phyloP scores from a whole-genome alignment of 1,140 invertebrate species.

The Adelges cooleyi region DNA sequence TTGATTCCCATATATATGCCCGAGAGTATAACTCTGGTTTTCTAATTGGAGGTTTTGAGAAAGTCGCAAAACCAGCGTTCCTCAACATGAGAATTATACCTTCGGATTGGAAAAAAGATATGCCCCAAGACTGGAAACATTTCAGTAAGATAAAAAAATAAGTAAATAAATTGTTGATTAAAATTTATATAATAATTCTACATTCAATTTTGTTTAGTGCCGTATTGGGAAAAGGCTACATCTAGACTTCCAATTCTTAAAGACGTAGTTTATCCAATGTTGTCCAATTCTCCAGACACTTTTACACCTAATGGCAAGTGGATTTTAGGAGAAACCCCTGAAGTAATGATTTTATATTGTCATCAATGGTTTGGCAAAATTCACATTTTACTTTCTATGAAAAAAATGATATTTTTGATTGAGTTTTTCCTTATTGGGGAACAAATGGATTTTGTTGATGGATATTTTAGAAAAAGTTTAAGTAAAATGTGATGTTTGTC shows the following conservation, averaged over 20 bases:
- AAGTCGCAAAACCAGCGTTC: slow-evolving; percentile 52
- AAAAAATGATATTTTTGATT: too few relatives aligned
- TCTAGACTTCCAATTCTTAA: slow-evolving; percentile 53
- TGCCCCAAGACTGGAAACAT: slow-evolving; percentile 50
- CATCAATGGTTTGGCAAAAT: too few relatives aligned
- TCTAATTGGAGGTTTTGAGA: slow-evolving; percentile 56
- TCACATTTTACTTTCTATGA: too few relatives aligned
- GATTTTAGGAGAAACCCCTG: slow-evolving; percentile 60
- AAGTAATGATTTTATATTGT: slow-evolving; percentile 47
- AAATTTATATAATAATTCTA: background rate
- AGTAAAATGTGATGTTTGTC: background rate
- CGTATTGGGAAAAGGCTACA: slow-evolving; percentile 49
- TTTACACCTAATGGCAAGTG: slow-evolving; percentile 62
- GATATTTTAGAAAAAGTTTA: too few relatives aligned
- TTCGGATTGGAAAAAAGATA: slow-evolving; percentile 45
- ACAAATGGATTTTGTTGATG: too few relatives aligned
- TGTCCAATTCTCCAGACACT: slow-evolving; percentile 60
- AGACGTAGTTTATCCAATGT: slow-evolving; percentile 43
- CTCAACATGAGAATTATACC: slow-evolving; percentile 44
- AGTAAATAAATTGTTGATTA: background rate
- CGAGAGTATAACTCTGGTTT: slow-evolving; percentile 40
- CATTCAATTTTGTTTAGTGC: slow-evolving; percentile 34
- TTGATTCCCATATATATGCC: slow-evolving; percentile 43
- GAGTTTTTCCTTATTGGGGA: too few relatives aligned
- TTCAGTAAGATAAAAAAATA: slow-evolving; percentile 42